Evolutionary conservation across 2,888 invertebrate genomes (phyloP).

Genomic region (Drepana falcataria): DNA sequence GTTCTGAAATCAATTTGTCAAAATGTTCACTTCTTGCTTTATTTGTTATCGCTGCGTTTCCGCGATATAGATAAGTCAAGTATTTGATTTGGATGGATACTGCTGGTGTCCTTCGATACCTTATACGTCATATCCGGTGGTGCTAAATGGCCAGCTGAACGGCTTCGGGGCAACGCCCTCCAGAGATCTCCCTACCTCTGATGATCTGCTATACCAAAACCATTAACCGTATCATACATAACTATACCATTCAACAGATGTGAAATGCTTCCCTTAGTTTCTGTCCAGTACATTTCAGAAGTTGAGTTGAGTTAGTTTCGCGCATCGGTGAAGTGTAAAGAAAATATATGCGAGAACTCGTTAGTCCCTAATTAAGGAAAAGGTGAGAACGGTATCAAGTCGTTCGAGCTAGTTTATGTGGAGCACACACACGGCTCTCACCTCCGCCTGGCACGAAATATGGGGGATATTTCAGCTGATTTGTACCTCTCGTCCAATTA

Average conservation of each 20-base stretch:
- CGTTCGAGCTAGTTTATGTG: neutral
- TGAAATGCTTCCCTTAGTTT: no score
- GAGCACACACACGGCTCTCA: neutral
- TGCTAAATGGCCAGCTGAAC: no score
- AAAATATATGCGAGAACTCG: neutral
- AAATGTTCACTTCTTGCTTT: neutral
- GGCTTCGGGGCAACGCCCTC: no score
- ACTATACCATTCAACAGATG: no score
- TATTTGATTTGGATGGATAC: neutral
- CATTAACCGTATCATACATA: no score
- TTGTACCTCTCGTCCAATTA: neutral
- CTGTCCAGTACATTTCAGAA: no score
- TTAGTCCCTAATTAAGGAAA: slow-evolving; percentile 3
- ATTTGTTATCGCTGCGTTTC: neutral
- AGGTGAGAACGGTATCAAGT: slow-evolving; percentile 1
- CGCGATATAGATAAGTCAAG: no score
- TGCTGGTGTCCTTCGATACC: no score
- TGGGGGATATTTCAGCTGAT: slow-evolving; percentile 1
- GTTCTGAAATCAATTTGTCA: neutral
- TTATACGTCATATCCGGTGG: no score
- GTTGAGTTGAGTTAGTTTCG: neutral
- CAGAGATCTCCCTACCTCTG: no score
- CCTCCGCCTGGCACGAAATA: neutral
- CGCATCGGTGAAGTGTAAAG: neutral
- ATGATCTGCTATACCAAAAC: no score